phyloP scores from a whole-genome alignment of 92 coral and sea anemone genomes.

The Phymanthus crucifer region DNA sequence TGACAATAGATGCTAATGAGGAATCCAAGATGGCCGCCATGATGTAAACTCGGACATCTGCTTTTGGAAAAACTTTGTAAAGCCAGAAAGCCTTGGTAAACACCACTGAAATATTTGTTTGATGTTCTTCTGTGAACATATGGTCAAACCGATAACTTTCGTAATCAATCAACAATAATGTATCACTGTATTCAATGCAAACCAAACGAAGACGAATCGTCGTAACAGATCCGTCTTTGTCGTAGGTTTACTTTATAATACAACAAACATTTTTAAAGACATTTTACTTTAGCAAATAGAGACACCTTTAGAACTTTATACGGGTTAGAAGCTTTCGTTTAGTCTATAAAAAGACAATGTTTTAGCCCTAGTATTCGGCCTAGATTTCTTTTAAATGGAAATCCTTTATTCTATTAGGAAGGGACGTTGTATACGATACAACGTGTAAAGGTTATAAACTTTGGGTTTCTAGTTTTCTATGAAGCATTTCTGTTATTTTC shows the following conservation, averaged over 20 bases:
- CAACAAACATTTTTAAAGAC: neutral
- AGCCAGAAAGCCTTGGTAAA: neutral
- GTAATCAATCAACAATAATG: neutral
- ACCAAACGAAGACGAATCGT: neutral
- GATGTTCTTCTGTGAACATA: neutral
- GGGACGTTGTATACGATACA: too few species aligned
- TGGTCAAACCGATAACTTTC: constrained; percentile 6
- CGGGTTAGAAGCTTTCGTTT: too few species aligned
- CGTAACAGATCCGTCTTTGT: constrained; percentile 1
- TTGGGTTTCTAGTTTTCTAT: neutral
- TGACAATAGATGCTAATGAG: too few species aligned
- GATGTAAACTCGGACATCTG: neutral
- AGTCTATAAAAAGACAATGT: too few species aligned
- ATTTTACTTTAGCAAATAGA: neutral
- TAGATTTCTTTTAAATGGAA: too few species aligned
- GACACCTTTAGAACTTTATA: too few species aligned
- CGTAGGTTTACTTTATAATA: neutral
- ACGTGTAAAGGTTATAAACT: neutral
- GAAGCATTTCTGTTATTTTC: neutral
- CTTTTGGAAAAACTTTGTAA: neutral
- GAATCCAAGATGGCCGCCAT: too few species aligned
- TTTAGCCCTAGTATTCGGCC: too few species aligned
- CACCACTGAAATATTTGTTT: constrained; percentile 9
- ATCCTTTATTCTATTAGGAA: too few species aligned
- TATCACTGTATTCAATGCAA: neutral